phyloP scores from a whole-genome alignment of 2,113 vertebrate species.

The Pachyramphus minor region DNA sequence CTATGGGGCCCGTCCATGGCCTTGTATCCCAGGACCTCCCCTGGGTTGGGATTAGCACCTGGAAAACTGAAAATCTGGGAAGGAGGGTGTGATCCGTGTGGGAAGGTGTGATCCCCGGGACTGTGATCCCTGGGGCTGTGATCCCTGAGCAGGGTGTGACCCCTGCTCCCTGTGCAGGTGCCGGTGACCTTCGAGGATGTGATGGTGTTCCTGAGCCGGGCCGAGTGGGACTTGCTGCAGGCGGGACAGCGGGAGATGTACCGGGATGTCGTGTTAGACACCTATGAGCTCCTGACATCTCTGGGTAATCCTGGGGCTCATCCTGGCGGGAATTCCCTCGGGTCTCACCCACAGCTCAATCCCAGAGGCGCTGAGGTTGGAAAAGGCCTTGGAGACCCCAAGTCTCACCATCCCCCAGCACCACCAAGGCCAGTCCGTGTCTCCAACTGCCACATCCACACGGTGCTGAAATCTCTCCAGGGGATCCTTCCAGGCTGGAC shows the following conservation, averaged over 20 bases:
- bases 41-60: not conserved
- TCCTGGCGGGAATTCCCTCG: not conserved
- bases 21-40: not conserved
- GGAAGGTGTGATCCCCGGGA: not conserved
- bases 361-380: not conserved
- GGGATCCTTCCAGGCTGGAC: not conserved
- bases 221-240: not conserved
- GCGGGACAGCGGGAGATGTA: not conserved
- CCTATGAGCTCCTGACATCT: not conserved
- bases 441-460: not conserved
- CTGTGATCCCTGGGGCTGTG: not conserved
- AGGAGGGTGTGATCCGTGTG: not conserved
- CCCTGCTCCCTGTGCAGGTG: not conserved
- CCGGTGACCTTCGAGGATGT: not conserved
- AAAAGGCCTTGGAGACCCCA: not conserved
- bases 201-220: not conserved
- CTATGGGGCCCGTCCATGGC: not conserved
- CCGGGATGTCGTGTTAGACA: not conserved
- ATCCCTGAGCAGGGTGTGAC: no score
- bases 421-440: not conserved
- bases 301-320: not conserved
- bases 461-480: fast-evolving
- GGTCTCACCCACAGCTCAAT: not conserved
- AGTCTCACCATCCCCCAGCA: not conserved
- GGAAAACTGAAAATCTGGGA: not conserved